Evolutionary conservation across 2,113 vertebrate genomes (phyloP).

Genomic region (Apodemus sylvaticus): DNA sequence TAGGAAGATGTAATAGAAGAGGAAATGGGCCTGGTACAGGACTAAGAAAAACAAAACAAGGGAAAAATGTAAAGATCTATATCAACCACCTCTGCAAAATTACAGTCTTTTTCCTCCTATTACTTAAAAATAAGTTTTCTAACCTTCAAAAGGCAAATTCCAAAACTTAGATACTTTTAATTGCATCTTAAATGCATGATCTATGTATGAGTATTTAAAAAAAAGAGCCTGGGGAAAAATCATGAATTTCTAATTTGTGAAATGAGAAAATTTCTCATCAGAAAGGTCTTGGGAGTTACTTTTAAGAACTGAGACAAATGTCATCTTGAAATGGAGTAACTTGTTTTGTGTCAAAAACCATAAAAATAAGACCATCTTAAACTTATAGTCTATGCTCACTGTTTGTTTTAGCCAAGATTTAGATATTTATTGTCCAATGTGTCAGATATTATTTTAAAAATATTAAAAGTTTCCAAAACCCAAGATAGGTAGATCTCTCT

Average conservation of each 20-base stretch:
- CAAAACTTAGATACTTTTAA: constrained; percentile 16
- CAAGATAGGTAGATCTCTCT: background rate
- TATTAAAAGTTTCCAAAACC: constrained; percentile 34
- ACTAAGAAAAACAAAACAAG: constrained; percentile 89
- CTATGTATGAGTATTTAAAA: background rate
- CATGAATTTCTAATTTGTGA: constrained; percentile 25
- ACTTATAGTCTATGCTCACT: constrained; percentile 29
- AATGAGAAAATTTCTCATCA: constrained; percentile 45
- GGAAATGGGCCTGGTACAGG: constrained; percentile 98
- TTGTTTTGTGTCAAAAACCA: constrained; percentile 39
- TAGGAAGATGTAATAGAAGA: constrained; percentile 98
- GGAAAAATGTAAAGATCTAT: constrained; percentile 57
- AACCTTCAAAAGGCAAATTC: constrained; percentile 52
- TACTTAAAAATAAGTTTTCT: constrained; percentile 66
- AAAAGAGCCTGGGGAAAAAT: background rate
- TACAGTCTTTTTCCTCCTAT: constrained; percentile 11
- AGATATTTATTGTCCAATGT: constrained; percentile 53
- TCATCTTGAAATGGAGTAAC: background rate
- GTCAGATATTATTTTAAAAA: constrained; percentile 3
- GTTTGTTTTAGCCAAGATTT: constrained; percentile 57
- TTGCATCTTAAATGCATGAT: constrained; percentile 39
- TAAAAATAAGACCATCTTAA: constrained; percentile 41
- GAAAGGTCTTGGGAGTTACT: constrained; percentile 11
- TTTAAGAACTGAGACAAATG: constrained; percentile 39
- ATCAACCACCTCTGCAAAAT: constrained; percentile 44